phyloP scores from a whole-genome alignment of 2,113 vertebrate species.

The Scortum barcoo region DNA sequence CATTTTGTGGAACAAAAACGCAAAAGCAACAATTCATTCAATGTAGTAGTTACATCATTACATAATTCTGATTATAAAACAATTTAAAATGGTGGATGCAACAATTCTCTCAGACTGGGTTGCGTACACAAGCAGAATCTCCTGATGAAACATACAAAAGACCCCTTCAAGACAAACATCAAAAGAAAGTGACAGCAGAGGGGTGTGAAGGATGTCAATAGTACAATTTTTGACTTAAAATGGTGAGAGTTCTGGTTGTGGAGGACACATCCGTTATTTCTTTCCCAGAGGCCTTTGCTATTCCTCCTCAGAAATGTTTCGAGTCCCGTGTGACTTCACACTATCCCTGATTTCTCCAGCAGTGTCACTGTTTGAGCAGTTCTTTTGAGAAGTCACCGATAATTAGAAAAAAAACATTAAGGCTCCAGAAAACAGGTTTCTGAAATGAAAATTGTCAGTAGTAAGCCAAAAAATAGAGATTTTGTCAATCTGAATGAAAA shows the following conservation, averaged over 20 bases:
- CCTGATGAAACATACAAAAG: constrained; percentile 82
- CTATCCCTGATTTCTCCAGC: constrained; percentile 85
- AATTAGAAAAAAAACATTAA: constrained; percentile 79
- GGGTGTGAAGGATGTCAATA: constrained; percentile 74
- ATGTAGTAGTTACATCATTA: constrained; percentile 83
- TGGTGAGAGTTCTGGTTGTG: constrained; percentile 72
- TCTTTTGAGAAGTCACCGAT: constrained; percentile 81
- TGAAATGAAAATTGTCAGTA: constrained; percentile 85
- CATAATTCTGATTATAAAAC: constrained; percentile 83
- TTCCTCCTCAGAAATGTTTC: constrained; percentile 79
- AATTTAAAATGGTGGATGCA: constrained; percentile 80
- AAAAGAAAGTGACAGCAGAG: constrained; percentile 83
- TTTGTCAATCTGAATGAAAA: constrained; percentile 84
- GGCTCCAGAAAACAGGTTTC: constrained; percentile 83
- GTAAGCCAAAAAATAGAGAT: constrained; percentile 83
- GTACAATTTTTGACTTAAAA: constrained; percentile 77
- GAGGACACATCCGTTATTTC: constrained; percentile 73
- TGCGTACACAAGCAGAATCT: constrained; percentile 83
- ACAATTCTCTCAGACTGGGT: constrained; percentile 80
- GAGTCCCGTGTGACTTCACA: constrained; percentile 80
- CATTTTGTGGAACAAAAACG: constrained; percentile 62
- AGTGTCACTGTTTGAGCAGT: constrained; percentile 82
- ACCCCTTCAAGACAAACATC: constrained; percentile 85
- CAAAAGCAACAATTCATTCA: constrained; percentile 82
- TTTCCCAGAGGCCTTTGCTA: constrained; percentile 79